phyloP scores from a whole-genome alignment of 1,140 invertebrate species.

The Centruroides sculpturatus region DNA sequence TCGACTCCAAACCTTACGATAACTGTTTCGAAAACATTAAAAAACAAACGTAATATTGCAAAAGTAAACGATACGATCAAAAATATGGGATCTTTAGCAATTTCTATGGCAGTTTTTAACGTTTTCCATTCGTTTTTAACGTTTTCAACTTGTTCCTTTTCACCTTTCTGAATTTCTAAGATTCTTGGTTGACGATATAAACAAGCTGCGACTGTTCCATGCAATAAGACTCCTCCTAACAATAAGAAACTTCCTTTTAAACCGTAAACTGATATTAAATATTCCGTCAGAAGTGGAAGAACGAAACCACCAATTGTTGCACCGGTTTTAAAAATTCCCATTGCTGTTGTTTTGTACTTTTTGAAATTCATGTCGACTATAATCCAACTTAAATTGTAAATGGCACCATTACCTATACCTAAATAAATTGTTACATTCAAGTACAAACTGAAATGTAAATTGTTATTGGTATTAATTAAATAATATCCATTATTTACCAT shows the following conservation, averaged over 20 bases:
- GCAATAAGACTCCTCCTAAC: slow-evolving; percentile 62
- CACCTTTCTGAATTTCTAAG: too few species aligned
- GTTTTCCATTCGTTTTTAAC: too few species aligned
- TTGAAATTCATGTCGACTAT: slow-evolving; percentile 25
- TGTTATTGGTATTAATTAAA: too few species aligned
- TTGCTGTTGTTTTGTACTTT: slow-evolving; percentile 22
- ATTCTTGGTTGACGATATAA: too few species aligned
- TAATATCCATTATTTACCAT: too few species aligned
- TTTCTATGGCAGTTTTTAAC: too few species aligned
- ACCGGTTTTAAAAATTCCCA: slow-evolving; percentile 27
- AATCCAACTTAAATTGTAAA: slow-evolving; percentile 25
- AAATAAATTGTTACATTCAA: neutral
- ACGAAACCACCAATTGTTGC: slow-evolving; percentile 27
- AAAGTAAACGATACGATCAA: too few species aligned
- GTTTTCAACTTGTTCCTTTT: too few species aligned
- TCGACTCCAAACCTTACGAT: too few species aligned
- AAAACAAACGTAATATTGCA: too few species aligned
- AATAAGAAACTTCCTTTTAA: slow-evolving; percentile 38
- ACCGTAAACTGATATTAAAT: slow-evolving; percentile 12
- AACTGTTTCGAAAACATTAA: too few species aligned
- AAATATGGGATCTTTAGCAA: too few species aligned
- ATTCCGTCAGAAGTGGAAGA: slow-evolving; percentile 26
- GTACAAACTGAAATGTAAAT: neutral
- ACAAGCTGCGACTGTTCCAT: slow-evolving; percentile 58
- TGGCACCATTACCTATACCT: slow-evolving; percentile 26